Percentiles rank a stretch among this genome's conserved stretches.
These are phyloP conservation scores for Anabas testudineus DNA, from an alignment of 2,797 vertebrate species.

Conservation along the genomic window DNA sequence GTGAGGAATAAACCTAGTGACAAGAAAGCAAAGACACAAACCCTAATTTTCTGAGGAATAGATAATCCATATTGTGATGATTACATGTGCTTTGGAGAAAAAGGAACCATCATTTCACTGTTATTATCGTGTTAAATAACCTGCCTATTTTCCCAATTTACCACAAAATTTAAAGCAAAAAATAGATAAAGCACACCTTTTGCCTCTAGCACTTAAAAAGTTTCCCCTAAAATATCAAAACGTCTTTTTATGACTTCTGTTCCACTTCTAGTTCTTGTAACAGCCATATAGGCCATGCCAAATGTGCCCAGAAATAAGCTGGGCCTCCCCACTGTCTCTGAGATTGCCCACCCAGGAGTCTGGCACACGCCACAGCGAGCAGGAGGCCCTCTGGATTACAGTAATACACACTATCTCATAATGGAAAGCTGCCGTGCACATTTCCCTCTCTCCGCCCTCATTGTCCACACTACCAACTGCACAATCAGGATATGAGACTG, in stretches of 20 bases:
- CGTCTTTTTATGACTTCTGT: constrained; percentile 83
- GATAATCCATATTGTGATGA: background rate
- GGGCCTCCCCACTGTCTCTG: constrained; percentile 86
- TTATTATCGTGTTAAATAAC: constrained; percentile 22
- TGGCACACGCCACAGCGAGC: constrained; percentile 84
- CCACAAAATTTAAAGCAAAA: constrained; percentile 13
- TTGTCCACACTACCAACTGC: constrained; percentile 81
- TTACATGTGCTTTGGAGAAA: background rate
- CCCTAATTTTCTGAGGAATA: constrained; percentile 9
- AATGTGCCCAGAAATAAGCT: constrained; percentile 89
- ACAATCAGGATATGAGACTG: constrained; percentile 78
- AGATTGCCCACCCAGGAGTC: constrained; percentile 89
- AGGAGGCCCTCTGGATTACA: constrained; percentile 86
- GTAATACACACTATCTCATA: constrained; percentile 87
- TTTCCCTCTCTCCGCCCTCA: constrained; percentile 81
- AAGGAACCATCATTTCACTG: background rate
- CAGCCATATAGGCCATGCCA: constrained; percentile 88
- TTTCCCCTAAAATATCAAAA: constrained; percentile 71
- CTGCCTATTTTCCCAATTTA: constrained; percentile 9
- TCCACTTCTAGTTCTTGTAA: constrained; percentile 85
- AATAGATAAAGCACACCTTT: constrained; percentile 44
- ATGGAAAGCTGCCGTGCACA: constrained; percentile 83
- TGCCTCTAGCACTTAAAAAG: constrained; percentile 65
- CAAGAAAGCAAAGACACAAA: background rate
- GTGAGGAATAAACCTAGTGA: background rate